Evolutionary conservation across 1,140 invertebrate genomes (phyloP).

Genomic region (Psix sp.): DNA sequence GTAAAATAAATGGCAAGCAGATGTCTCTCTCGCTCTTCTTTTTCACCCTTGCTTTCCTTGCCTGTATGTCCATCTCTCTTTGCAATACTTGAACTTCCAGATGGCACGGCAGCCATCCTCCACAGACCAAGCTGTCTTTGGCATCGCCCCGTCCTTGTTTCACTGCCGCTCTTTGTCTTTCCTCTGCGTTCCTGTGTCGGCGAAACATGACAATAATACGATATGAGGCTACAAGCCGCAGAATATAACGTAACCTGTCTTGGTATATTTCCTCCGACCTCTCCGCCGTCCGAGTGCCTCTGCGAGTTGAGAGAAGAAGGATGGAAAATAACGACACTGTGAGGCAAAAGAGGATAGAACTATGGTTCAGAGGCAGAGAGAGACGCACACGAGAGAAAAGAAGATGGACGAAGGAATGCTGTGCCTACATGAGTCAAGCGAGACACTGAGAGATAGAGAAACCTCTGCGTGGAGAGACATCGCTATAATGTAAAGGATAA

Average conservation of each 20-base stretch:
- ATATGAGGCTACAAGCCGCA: constrained; percentile 72
- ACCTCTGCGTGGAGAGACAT: constrained; percentile 22
- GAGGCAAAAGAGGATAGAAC: constrained; percentile 8
- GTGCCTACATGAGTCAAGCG: constrained; percentile 29
- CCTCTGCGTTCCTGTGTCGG: constrained; percentile 60
- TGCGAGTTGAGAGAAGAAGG: constrained; percentile 17
- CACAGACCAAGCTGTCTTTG: constrained; percentile 25
- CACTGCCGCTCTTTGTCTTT: constrained; percentile 36
- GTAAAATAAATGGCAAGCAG: constrained; percentile 64
- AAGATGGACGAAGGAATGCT: constrained; percentile 47
- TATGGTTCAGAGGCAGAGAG: constrained; percentile 13
- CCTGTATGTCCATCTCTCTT: constrained; percentile 14
- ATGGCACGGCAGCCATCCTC: constrained; percentile 13
- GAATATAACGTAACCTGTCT: constrained; percentile 72
- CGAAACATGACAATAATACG: constrained; percentile 73
- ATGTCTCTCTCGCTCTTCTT: constrained; percentile 55
- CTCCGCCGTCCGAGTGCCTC: constrained; percentile 37
- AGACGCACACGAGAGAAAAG: constrained; percentile 3
- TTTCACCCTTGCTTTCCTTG: constrained; percentile 36
- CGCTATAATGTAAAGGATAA: constrained; percentile 50
- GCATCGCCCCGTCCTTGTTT: constrained; percentile 16
- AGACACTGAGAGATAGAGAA: constrained; percentile 33
- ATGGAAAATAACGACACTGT: constrained; percentile 3
- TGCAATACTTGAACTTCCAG: constrained; percentile 9
- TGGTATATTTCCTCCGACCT: constrained; percentile 63